phyloP scores from a whole-genome alignment of 2,797 vertebrate genomes.

The Tamandua tetradactyla region DNA sequence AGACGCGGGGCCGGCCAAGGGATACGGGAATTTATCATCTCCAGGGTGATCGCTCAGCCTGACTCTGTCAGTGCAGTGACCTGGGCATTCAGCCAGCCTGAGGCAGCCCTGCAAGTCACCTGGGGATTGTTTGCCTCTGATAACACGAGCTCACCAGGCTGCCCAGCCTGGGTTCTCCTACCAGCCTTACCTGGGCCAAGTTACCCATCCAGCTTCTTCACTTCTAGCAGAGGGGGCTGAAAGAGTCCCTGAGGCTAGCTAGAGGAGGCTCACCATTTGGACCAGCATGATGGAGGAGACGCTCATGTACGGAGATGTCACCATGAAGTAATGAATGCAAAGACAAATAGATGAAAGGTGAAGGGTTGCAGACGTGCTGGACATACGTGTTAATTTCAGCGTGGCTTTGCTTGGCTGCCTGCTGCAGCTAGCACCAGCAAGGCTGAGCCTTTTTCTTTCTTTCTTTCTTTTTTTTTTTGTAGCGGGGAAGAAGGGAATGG shows the following conservation, averaged over 20 bases:
- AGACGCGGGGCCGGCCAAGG: not conserved
- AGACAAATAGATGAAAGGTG: not conserved
- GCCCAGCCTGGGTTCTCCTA: not conserved
- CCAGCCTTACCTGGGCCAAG: not conserved
- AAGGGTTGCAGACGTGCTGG: not conserved
- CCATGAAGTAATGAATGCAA: not conserved
- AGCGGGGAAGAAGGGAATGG: no score
- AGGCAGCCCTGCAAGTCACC: not conserved
- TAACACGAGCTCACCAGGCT: not conserved
- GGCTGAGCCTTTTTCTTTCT: not conserved
- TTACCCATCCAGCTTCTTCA: not conserved
- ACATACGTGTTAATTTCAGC: not conserved
- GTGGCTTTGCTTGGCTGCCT: not conserved
- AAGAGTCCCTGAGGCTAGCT: not conserved
- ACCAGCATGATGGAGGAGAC: not conserved
- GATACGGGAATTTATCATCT: conserved; percentile 72
- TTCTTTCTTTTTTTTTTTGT: no score
- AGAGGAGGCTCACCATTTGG: not conserved
- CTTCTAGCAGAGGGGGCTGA: not conserved
- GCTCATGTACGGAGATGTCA: not conserved
- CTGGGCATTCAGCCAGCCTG: conserved; percentile 14
- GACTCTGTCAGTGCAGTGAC: conserved; percentile 42
- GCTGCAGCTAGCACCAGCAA: not conserved
- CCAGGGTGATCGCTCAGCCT: conserved; percentile 31
- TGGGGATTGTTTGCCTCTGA: not conserved